These are phyloP conservation scores for Myripristis jacobus DNA, from an alignment of 2,797 vertebrate genomes.

Conservation along the genomic window DNA sequence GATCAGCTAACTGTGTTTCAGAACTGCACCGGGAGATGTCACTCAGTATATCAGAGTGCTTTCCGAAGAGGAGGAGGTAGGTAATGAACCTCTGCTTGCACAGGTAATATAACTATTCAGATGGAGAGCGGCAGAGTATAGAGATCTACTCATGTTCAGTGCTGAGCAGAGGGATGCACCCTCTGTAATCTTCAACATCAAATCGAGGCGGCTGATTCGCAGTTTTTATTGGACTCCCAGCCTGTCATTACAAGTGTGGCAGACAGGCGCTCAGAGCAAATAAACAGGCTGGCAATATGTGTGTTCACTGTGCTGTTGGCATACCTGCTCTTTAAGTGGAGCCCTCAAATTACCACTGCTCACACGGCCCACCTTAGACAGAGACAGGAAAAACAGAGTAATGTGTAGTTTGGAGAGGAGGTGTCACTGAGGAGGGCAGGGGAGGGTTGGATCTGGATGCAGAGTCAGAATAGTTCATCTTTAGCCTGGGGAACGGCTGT, in stretches of 20 bases:
- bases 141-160: slow-evolving; percentile 6
- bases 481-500: neutral
- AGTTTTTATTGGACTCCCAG: slow-evolving; percentile 53
- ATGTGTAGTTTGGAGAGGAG: slow-evolving; percentile 43
- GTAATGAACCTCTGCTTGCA: slow-evolving; percentile 13
- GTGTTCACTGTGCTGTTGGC: slow-evolving; percentile 42
- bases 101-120: neutral
- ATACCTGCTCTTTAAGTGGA: slow-evolving; percentile 69
- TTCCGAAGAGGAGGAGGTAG: neutral
- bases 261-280: slow-evolving; percentile 57
- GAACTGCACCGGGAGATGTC: slow-evolving; percentile 25
- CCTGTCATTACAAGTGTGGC: slow-evolving; percentile 62
- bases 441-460: neutral
- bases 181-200: slow-evolving; percentile 42
- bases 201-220: slow-evolving; percentile 47
- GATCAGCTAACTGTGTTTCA: slow-evolving; percentile 40
- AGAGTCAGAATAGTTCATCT: slow-evolving; percentile 24
- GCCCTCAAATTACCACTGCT: slow-evolving; percentile 68
- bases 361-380: slow-evolving; percentile 47
- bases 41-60: slow-evolving; percentile 11
- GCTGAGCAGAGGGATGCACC: slow-evolving; percentile 14
- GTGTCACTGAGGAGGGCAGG: slow-evolving; percentile 22
- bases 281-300: slow-evolving; percentile 46
- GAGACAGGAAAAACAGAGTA: slow-evolving; percentile 44
- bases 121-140: neutral